Conservation (phyloP, 2,797 vertebrate genomes). For the Muscicapa striata region DNA sequence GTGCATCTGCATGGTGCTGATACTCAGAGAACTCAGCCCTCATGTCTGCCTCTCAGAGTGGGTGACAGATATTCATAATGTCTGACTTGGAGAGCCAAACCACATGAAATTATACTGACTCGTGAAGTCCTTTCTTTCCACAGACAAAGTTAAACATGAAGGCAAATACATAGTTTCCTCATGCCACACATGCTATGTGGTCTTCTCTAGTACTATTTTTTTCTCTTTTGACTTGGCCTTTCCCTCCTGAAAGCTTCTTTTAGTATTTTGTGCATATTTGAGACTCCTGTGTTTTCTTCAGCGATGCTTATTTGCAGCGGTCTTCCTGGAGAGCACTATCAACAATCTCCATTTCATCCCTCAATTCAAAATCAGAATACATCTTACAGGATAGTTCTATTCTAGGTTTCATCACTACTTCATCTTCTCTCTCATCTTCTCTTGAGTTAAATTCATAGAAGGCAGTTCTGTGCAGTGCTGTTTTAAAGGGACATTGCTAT, state of each 20-base stretch:
- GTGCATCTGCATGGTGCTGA: not conserved
- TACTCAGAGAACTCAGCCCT: not conserved
- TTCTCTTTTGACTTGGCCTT: not conserved
- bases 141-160: not conserved
- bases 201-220: not conserved
- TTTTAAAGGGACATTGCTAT: not conserved
- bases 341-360: not conserved
- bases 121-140: not conserved
- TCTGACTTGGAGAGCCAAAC: not conserved
- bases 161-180: not conserved
- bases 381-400: not conserved
- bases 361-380: not conserved
- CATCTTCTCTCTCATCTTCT: not conserved
- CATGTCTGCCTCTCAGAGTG: not conserved
- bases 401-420: not conserved
- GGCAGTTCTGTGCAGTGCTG: not conserved
- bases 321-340: not conserved
- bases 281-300: not conserved
- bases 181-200: rapidly evolving
- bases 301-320: not conserved
- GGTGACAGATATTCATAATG: not conserved
- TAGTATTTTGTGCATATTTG: not conserved
- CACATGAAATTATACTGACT: not conserved
- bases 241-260: not conserved
- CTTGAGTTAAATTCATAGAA: not conserved